phyloP scores from a whole-genome alignment of 2,797 vertebrate genomes.

The Iguana delicatissima region DNA sequence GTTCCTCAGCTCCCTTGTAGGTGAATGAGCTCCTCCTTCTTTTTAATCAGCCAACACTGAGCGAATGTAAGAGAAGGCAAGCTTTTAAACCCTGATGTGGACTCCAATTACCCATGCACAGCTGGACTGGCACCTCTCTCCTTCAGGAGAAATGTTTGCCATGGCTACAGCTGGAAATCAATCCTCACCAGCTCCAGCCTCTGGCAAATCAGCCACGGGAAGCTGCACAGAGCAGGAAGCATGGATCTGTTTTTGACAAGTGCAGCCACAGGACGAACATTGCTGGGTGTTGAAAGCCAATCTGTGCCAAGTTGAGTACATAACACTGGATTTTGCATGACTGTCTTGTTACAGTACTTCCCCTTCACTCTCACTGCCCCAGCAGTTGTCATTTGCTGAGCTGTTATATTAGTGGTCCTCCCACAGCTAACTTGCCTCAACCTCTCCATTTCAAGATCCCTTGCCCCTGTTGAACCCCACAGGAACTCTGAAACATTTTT shows the following conservation, averaged over 20 bases:
- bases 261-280: not conserved
- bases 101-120: not conserved
- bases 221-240: not conserved
- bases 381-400: not conserved
- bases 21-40: not conserved
- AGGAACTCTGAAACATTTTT: constrained; percentile 16
- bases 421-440: constrained; percentile 16
- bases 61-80: too few species aligned
- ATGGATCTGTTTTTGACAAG: constrained; percentile 2
- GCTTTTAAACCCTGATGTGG: not conserved
- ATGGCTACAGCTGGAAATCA: not conserved
- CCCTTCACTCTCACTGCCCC: not conserved
- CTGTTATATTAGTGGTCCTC: not conserved
- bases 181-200: not conserved
- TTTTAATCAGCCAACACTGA: not conserved
- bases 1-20: not conserved
- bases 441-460: constrained; percentile 24
- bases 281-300: not conserved
- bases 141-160: not conserved
- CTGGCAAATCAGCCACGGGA: not conserved
- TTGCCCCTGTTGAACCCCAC: not conserved
- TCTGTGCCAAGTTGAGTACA: not conserved
- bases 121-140: not conserved
- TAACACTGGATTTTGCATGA: not conserved
- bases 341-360: not conserved